Percentiles rank a stretch among this genome's conserved stretches.
These are phyloP conservation scores for Sylvia atricapilla DNA, from an alignment of 2,113 vertebrate genomes.

Conservation along the genomic window DNA sequence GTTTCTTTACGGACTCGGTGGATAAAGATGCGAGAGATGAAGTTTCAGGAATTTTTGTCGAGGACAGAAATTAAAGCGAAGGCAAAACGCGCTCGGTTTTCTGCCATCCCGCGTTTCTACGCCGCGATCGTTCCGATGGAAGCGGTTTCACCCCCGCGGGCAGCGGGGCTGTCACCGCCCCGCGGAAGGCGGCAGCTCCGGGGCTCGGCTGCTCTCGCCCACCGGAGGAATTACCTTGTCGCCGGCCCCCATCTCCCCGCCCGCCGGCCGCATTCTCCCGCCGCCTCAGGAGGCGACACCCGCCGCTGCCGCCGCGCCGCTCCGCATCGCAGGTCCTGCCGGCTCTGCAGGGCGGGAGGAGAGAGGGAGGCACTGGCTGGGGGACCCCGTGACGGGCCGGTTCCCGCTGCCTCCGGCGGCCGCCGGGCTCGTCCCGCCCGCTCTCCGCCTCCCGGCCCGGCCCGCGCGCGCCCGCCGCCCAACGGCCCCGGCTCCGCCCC, in stretches of 20 bases:
- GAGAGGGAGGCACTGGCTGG: not conserved
- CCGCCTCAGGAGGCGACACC: not conserved
- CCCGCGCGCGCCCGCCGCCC: not conserved
- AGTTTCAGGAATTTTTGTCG: not conserved
- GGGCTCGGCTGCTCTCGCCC: not conserved
- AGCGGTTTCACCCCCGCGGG: not conserved
- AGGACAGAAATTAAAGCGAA: fast-evolving
- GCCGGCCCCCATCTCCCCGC: not conserved
- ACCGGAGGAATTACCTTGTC: constrained; percentile 29
- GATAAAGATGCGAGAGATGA: fast-evolving
- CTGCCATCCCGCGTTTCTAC: not conserved
- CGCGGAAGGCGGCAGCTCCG: not conserved
- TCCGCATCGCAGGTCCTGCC: not conserved
- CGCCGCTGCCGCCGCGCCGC: not conserved
- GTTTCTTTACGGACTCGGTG: fast-evolving
- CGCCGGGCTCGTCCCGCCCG: not conserved
- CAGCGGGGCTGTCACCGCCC: not conserved
- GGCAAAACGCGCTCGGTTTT: not conserved
- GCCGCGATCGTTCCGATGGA: fast-evolving
- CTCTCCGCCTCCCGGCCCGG: not conserved
- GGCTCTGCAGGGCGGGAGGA: not conserved
- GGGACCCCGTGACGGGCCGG: not conserved
- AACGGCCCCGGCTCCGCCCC: not conserved
- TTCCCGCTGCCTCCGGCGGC: not conserved
- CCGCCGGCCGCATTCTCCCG: not conserved